Evolutionary conservation across 1,140 invertebrate genomes (phyloP).

Genomic region (Drosophila repleta): DNA sequence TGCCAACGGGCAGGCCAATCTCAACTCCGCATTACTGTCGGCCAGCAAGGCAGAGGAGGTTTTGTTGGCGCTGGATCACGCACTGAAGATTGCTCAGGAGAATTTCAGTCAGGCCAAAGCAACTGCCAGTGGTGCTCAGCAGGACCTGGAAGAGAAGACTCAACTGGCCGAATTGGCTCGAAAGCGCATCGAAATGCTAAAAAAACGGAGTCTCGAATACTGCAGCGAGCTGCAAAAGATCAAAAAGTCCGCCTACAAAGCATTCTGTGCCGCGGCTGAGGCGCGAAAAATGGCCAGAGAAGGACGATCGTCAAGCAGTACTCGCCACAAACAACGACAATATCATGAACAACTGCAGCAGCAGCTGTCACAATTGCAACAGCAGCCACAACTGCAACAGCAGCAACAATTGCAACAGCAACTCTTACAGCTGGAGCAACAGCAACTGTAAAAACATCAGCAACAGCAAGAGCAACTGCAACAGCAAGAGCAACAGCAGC

Average conservation of each 20-base stretch:
- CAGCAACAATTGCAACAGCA: neutral
- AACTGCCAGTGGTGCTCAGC: conserved; percentile 85
- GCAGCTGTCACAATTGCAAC: no score
- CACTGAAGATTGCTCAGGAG: conserved; percentile 85
- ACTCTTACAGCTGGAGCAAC: no score
- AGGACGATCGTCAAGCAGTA: neutral
- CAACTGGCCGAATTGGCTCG: conserved; percentile 86
- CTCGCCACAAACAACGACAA: neutral
- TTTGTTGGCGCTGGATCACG: conserved; percentile 79
- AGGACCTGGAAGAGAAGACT: conserved; percentile 86
- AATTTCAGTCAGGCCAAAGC: conserved; percentile 86
- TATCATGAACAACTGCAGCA: neutral
- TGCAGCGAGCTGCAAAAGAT: conserved; percentile 86
- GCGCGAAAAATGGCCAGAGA: conserved; percentile 78
- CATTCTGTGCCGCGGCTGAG: conserved; percentile 86
- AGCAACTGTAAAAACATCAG: no score
- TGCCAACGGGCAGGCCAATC: conserved; percentile 85
- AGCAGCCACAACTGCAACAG: no score
- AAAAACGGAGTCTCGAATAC: conserved; percentile 85
- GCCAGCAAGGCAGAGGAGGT: conserved; percentile 86
- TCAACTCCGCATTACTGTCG: conserved; percentile 85
- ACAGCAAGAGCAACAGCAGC: no score
- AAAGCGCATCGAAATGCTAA: conserved; percentile 85
- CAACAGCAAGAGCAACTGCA: no score
- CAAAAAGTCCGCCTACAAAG: conserved; percentile 86